Percentiles rank a stretch among this genome's conserved stretches.
These are phyloP conservation scores for Acrossocheilus fasciatus DNA, from an alignment of 2,797 vertebrate species.

Conservation along the genomic window DNA sequence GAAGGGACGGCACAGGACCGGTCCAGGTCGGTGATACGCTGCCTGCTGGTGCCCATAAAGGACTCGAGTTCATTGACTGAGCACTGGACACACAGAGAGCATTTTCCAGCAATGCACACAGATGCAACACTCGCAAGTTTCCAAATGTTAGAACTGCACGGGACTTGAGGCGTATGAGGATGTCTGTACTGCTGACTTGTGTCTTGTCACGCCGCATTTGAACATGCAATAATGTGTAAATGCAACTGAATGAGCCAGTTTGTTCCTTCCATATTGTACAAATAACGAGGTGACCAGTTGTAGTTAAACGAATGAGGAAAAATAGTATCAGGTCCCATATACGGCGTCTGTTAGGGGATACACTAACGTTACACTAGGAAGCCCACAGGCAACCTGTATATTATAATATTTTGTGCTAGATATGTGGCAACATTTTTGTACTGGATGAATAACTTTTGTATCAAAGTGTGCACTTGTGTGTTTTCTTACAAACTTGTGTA, in stretches of 20 bases:
- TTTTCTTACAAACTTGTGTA: conserved; percentile 72
- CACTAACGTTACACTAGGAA: conserved; percentile 40
- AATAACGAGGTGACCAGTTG: conserved; percentile 10
- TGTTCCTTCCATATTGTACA: conserved; percentile 9
- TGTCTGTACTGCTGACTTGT: conserved; percentile 28
- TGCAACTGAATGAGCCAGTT: not conserved
- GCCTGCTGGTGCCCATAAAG: conserved; percentile 12
- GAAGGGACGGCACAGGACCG: conserved; percentile 5
- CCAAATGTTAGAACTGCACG: not conserved
- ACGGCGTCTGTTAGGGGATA: conserved; percentile 30
- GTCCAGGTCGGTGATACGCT: not conserved
- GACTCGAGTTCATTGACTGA: not conserved
- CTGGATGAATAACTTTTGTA: conserved; percentile 68
- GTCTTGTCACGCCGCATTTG: not conserved
- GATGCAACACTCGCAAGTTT: conserved; percentile 22
- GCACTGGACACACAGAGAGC: conserved; percentile 1
- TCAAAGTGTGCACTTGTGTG: conserved; percentile 77
- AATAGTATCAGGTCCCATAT: conserved; percentile 36
- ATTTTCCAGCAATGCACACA: conserved; percentile 22
- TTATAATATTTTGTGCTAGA: conserved; percentile 38
- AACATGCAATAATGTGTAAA: conserved; percentile 32
- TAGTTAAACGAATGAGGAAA: conserved; percentile 26
- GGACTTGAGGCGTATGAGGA: conserved; percentile 6
- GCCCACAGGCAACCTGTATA: conserved; percentile 51
- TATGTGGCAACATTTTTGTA: conserved; percentile 31